phyloP scores from a whole-genome alignment of 64 coral and sea anemone species.

The Acropora yongei region DNA sequence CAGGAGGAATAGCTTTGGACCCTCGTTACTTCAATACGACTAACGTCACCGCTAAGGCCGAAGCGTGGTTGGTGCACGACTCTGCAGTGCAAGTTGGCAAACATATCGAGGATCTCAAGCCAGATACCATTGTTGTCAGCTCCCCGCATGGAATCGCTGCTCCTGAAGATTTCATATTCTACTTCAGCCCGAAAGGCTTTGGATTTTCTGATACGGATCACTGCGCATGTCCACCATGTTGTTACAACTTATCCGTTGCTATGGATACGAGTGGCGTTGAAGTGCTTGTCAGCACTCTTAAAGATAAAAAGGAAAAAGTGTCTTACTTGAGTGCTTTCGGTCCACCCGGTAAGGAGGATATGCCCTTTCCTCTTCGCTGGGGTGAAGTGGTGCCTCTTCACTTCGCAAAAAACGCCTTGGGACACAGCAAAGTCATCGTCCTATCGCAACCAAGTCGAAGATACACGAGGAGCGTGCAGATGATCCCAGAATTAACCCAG shows the following conservation, averaged over 20 bases:
- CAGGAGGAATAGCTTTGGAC: slow-evolving; percentile 79
- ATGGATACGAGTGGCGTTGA: slow-evolving; percentile 64
- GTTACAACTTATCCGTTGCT: slow-evolving; percentile 74
- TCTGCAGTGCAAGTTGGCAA: slow-evolving; percentile 75
- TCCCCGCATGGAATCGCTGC: slow-evolving; percentile 77
- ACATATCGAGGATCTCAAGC: slow-evolving; percentile 61
- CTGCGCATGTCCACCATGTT: slow-evolving; percentile 81
- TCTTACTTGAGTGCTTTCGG: slow-evolving; percentile 83
- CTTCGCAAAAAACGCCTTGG: slow-evolving; percentile 59
- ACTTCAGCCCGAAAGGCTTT: slow-evolving; percentile 71
- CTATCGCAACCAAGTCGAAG: slow-evolving; percentile 89
- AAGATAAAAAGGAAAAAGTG: slow-evolving; percentile 42
- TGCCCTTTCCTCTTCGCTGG: slow-evolving; percentile 81
- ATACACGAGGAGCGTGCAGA: slow-evolving; percentile 74
- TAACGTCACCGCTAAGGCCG: slow-evolving; percentile 71
- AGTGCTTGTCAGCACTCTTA: slow-evolving; percentile 67
- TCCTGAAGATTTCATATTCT: slow-evolving; percentile 81
- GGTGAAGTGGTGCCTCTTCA: slow-evolving; percentile 72
- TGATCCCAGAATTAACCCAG: slow-evolving; percentile 75
- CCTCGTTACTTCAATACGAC: slow-evolving; percentile 84
- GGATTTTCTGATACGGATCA: slow-evolving; percentile 74
- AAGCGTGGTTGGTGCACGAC: slow-evolving; percentile 73
- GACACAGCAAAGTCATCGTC: slow-evolving; percentile 54
- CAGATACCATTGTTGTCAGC: slow-evolving; percentile 79
- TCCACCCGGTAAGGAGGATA: slow-evolving; percentile 70